Evolutionary conservation across 2,113 vertebrate species (phyloP), one percentile per base, ranked within the genome.

Genomic region (Lucifuga dentata): DNA sequence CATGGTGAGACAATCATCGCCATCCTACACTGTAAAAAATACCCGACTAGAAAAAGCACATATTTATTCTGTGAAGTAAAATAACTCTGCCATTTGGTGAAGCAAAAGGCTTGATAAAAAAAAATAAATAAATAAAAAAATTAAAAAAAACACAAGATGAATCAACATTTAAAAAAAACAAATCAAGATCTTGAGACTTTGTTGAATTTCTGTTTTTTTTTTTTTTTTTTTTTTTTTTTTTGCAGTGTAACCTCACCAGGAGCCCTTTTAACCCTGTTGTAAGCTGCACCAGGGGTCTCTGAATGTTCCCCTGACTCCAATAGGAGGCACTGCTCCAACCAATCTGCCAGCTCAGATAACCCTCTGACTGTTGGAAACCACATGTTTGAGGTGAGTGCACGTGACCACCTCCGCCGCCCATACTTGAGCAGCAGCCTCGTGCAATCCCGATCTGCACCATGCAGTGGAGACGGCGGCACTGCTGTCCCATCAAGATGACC

Each of bases 391-490:
- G 84, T 77, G 83, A 89, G 70, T 83, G 48, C 59, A 69, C 79
- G 70, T 88, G 82, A 93, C 76, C 56, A 51, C 65, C 73, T 45
- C 60, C 59, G 73, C 79, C 76, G 63, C 66, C 74, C 83, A 77
- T 94, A 80, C 74, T 79, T 67, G 65, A 94, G 95, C 90, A 90
- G 66, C 78, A 72, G 76, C 86, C 65, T 63, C 52, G 56, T 50
- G 62, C 76, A 8, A 74, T 71, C 93, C 53, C 93, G 23, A 93
- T 92, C 90, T 93, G 92, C 94, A 97, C 89, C 94, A 99, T 99
- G 98, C 97, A 96, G 96, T 97, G 97, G 96, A 94, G 97, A 84
- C 94, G 98, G 83, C 91, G 97, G 71, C 95, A 97, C 80, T 98
- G 95, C 88, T 98, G 97, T 92, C 94, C 95, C 85, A 93, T 94